A percentile compares a stretch with the other conserved stretches of the same genome.
Conservation (phyloP, 2,888 invertebrate species). For the Tanytarsus gracilentus region DNA sequence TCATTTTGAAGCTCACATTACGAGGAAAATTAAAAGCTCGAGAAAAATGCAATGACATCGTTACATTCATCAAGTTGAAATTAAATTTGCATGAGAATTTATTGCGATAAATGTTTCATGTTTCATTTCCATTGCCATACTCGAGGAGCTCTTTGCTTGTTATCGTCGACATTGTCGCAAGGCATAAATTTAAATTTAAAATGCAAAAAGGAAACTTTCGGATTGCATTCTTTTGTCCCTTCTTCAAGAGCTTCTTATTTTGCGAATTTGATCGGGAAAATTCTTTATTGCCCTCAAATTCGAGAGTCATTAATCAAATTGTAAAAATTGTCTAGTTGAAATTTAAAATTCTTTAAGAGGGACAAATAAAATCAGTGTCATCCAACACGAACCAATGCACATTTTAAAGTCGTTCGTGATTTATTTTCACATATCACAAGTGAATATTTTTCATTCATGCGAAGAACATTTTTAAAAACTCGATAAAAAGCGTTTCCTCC, state of each 20-base stretch:
- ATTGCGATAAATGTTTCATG: conserved; percentile 15
- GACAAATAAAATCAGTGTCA: not conserved
- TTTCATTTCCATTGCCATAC: conserved; percentile 1
- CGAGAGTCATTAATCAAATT: not conserved
- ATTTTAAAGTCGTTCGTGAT: too few species aligned
- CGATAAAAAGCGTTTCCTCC: conserved; percentile 7
- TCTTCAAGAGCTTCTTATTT: not conserved
- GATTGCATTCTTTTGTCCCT: not conserved
- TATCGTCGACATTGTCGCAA: not conserved
- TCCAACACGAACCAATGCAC: not conserved
- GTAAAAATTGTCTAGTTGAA: not conserved
- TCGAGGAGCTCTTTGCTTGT: not conserved
- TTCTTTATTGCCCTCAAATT: not conserved
- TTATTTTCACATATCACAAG: conserved; percentile 7
- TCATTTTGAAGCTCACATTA: too few species aligned
- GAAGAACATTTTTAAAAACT: not conserved
- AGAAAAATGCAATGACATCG: too few species aligned
- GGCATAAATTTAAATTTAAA: conserved; percentile 1
- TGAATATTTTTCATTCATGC: not conserved
- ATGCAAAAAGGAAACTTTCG: not conserved
- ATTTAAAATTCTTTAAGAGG: not conserved
- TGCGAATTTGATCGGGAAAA: not conserved
- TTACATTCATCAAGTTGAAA: conserved; percentile 14
- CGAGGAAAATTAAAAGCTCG: too few species aligned
- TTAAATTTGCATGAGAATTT: conserved; percentile 15